A percentile compares a stretch with the other conserved stretches of the same genome.
These are phyloP conservation scores for Ciconia stormi DNA, from an alignment of 2,113 vertebrate species.

Conservation along the genomic window DNA sequence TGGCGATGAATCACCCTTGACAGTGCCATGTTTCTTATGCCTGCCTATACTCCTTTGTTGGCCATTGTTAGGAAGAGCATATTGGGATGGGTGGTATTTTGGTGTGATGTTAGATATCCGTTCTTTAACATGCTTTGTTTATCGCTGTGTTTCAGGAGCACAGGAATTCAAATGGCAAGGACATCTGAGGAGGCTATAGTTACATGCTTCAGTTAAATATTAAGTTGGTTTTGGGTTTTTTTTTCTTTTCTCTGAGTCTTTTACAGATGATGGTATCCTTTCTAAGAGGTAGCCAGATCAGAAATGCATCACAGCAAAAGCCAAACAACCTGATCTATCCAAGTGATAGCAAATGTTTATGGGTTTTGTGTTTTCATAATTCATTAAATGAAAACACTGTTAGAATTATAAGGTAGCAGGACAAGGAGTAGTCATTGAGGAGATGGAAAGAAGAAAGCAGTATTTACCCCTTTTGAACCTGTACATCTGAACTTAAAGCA, in stretches of 20 bases:
- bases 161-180: not conserved
- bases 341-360: not conserved
- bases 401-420: not conserved
- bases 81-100: not conserved
- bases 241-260: not conserved
- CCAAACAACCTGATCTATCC: not conserved
- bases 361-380: not conserved
- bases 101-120: not conserved
- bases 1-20: not conserved
- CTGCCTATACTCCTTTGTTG: not conserved
- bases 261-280: not conserved
- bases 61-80: not conserved
- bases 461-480: not conserved
- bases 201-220: not conserved
- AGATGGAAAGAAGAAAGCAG: not conserved
- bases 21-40: not conserved
- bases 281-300: not conserved
- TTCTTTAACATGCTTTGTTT: not conserved
- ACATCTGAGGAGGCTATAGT: not conserved
- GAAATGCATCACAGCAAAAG: not conserved
- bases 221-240: accelerated
- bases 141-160: not conserved
- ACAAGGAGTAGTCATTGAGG: not conserved
- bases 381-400: not conserved
- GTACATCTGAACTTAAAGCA: not conserved